Conservation (phyloP, 2,888 invertebrate species). For the Allygus modestus region DNA sequence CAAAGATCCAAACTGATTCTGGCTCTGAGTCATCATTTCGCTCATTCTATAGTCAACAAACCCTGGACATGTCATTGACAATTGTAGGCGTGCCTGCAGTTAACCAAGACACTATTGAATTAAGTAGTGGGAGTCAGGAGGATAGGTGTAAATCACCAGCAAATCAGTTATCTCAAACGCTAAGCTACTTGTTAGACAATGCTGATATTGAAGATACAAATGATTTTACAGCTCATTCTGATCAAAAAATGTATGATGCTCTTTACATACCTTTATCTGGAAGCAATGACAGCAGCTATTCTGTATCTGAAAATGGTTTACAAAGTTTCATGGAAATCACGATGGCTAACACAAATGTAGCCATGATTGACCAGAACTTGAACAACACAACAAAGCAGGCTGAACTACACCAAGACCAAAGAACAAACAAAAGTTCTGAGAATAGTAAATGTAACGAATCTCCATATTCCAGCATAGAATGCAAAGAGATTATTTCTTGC, state of each 20-base stretch:
- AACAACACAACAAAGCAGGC: not conserved
- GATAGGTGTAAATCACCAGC: not conserved
- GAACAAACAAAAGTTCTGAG: not conserved
- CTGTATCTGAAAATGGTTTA: slow-evolving; percentile 5
- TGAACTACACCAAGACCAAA: not conserved
- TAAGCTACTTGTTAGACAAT: not conserved
- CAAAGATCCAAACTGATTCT: too few species aligned
- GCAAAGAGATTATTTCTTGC: not conserved
- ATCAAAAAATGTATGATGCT: slow-evolving; percentile 24
- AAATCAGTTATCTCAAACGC: slow-evolving; percentile 5
- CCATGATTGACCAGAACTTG: not conserved
- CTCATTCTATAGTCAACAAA: not conserved
- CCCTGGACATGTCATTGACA: slow-evolving; percentile 25
- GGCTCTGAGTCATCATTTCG: not conserved
- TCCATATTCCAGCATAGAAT: not conserved
- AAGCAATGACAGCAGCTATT: not conserved
- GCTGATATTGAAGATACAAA: not conserved
- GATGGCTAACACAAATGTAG: slow-evolving; percentile 35
- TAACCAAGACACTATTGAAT: not conserved
- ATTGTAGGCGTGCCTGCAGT: not conserved
- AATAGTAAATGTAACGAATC: not conserved
- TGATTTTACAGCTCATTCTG: not conserved
- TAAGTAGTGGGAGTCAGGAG: not conserved
- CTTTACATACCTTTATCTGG: not conserved
- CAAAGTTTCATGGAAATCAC: slow-evolving; percentile 52